These are phyloP conservation scores for Colossoma macropomum DNA, from an alignment of 2,113 vertebrate genomes.

Conservation along the genomic window DNA sequence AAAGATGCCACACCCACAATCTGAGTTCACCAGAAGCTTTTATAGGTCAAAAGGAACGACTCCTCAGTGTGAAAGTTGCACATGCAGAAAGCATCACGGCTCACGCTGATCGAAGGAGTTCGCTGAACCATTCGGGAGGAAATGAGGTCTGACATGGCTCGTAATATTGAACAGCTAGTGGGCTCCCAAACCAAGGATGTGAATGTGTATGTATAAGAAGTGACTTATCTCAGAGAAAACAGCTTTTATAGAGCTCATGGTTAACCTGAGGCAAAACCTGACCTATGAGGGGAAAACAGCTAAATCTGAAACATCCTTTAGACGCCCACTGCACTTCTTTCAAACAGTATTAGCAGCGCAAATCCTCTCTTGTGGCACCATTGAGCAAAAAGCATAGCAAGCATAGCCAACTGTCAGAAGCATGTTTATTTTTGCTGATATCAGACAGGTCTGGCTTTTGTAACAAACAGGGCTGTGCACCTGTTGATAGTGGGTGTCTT, in stretches of 20 bases:
- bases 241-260: constrained; percentile 20
- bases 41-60: background rate
- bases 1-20: background rate
- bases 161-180: constrained; percentile 46
- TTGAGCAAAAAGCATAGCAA: constrained; percentile 6
- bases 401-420: constrained; percentile 4
- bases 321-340: background rate
- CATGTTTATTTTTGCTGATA: constrained; percentile 50
- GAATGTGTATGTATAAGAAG: constrained; percentile 24
- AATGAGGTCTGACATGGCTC: constrained; percentile 55
- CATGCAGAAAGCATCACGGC: constrained; percentile 17
- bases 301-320: background rate
- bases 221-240: constrained; percentile 30
- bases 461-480: constrained; percentile 79
- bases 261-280: constrained; percentile 33
- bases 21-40: too few relatives aligned
- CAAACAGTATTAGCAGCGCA: background rate
- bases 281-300: background rate
- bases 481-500: constrained; percentile 80
- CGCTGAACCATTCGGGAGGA: constrained; percentile 32
- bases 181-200: constrained; percentile 36
- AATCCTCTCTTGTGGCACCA: background rate
- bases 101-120: constrained; percentile 40
- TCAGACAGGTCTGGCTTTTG: constrained; percentile 68
- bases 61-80: background rate